A percentile compares a stretch with the other conserved stretches of the same genome.
phyloP scores from a whole-genome alignment of 2,113 vertebrate species.

The Cyprinodon tularosa region DNA sequence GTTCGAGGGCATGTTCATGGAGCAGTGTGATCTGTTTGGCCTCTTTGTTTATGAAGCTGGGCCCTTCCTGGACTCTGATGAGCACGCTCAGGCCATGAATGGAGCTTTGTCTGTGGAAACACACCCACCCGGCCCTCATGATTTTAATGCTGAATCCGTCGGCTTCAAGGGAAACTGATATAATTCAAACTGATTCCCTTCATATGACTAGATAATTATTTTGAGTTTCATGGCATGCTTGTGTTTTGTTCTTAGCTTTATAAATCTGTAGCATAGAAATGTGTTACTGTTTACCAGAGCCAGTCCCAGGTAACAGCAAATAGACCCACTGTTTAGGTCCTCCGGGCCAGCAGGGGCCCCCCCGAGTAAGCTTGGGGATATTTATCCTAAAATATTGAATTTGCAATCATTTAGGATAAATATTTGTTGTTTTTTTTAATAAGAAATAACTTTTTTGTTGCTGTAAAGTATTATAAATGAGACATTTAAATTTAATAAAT shows the following conservation, averaged over 20 bases:
- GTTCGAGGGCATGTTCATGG: constrained; percentile 2
- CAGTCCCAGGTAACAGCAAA: background rate
- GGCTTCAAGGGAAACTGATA: constrained; percentile 26
- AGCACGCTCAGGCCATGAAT: constrained; percentile 74
- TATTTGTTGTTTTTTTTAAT: too few species aligned
- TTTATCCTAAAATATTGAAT: background rate
- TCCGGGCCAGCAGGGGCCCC: too few species aligned
- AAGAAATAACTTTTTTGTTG: too few species aligned
- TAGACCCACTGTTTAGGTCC: background rate
- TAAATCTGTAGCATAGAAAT: background rate
- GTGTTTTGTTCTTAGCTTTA: too few species aligned
- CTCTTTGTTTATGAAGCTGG: constrained; percentile 74
- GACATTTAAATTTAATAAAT: background rate
- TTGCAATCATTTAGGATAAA: too few species aligned
- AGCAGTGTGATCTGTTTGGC: constrained; percentile 72
- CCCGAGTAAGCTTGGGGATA: background rate
- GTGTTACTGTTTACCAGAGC: background rate
- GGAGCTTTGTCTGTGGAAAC: constrained; percentile 72
- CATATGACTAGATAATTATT: background rate
- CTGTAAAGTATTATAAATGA: too few species aligned
- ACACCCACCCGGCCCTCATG: constrained; percentile 56
- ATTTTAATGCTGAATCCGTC: constrained; percentile 60
- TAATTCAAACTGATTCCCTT: constrained; percentile 5
- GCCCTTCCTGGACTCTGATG: constrained; percentile 72
- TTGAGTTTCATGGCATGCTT: too few species aligned